Conservation (phyloP, 1,140 invertebrate species). For the Leucophenga varia region DNA sequence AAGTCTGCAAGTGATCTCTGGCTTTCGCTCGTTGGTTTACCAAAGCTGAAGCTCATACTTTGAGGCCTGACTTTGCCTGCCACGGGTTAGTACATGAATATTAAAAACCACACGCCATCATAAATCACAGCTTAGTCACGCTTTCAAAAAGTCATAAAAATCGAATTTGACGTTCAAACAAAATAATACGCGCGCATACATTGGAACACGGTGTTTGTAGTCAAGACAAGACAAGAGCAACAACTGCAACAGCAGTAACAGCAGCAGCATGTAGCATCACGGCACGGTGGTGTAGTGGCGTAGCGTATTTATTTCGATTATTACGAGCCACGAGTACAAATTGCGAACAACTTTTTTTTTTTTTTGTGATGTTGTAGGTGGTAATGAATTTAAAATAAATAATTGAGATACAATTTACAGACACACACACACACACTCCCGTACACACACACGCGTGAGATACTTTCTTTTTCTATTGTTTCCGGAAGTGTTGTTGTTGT, state of each 20-base stretch:
- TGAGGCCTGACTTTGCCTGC: slow-evolving; percentile 29
- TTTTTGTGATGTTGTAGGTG: slow-evolving; percentile 9
- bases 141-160: slow-evolving; percentile 56
- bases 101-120: slow-evolving; percentile 56
- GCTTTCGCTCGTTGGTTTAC: slow-evolving; percentile 11
- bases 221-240: slow-evolving; percentile 1
- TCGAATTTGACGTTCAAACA: slow-evolving; percentile 49
- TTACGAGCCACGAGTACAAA: slow-evolving; percentile 11
- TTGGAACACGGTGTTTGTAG: background rate
- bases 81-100: slow-evolving; percentile 46
- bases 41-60: no score
- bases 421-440: slow-evolving; percentile 22
- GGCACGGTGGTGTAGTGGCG: no score
- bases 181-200: slow-evolving; percentile 4
- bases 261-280: no score
- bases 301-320: no score
- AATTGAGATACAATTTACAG: no score
- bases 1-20: slow-evolving; percentile 15
- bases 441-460: slow-evolving; percentile 11
- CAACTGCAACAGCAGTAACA: slow-evolving; percentile 4
- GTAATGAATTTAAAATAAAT: no score
- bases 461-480: slow-evolving; percentile 5
- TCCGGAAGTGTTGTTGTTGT: background rate
- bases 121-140: slow-evolving; percentile 57
- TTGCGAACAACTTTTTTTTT: no score